A percentile compares a stretch with the other conserved stretches of the same genome.
Conservation (phyloP, 2,113 vertebrate genomes). For the Picathartes gymnocephalus region DNA sequence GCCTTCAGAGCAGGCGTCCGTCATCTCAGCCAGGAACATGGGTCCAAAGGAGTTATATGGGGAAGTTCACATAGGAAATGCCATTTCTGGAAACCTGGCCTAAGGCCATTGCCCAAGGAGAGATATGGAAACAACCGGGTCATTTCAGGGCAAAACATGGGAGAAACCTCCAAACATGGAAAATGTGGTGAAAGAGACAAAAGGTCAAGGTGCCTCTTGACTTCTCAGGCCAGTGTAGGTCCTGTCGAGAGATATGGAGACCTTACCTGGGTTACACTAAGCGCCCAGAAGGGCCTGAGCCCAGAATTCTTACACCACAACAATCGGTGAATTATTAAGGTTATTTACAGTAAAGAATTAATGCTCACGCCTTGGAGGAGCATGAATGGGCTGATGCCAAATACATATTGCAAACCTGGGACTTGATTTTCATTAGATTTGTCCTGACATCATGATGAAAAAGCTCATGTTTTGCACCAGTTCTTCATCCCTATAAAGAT, state of each 20-base stretch:
- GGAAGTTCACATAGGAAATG: neutral
- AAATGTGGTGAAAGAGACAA: neutral
- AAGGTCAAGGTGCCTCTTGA: neutral
- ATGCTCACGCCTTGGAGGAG: neutral
- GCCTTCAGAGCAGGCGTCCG: neutral
- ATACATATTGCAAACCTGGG: accelerated
- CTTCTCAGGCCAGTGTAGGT: neutral
- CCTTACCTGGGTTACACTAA: neutral
- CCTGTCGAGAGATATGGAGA: accelerated
- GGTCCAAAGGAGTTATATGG: neutral
- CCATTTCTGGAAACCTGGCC: neutral
- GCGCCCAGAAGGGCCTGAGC: neutral
- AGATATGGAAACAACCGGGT: neutral
- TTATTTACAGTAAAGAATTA: neutral
- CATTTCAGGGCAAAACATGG: neutral
- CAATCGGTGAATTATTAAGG: neutral
- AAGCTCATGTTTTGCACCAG: neutral
- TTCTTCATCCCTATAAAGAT: neutral
- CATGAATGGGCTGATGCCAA: accelerated
- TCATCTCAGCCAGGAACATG: accelerated
- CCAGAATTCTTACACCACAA: neutral
- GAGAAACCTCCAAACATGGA: neutral
- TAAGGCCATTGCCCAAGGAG: neutral
- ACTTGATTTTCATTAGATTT: neutral
- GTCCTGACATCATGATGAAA: neutral